Base-by-base conservation (phyloP, 2,888 invertebrate genomes). In the Sipunculus nudus region DNA sequence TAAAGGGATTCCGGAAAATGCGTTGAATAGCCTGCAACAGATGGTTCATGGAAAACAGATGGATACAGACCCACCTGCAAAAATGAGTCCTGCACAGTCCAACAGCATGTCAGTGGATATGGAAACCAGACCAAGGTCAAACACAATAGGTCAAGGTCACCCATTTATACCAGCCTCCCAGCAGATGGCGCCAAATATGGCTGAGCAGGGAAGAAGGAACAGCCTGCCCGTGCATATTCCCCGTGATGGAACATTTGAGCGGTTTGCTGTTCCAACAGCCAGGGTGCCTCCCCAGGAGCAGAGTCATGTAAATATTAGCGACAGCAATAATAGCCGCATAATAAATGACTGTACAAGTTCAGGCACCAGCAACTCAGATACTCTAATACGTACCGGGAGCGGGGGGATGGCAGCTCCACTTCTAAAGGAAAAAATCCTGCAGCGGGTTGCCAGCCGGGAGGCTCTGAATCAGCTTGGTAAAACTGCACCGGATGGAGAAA, bases 371-470 rank as follows among this genome's bases (percentile, higher is more conserved):
- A n/a, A n/a, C n/a, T n/a, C n/a, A n/a, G n/a, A n/a, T n/a, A n/a
- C n/a, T n/a, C n/a, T n/a, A n/a, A n/a, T n/a, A n/a, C n/a, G n/a
- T n/a, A n/a, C n/a, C n/a, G n/a, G n/a, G n/a, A n/a, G n/a, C n/a
- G n/a, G n/a, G n/a, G n/a, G n/a, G n/a, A n/a, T n/a, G n/a, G 68
- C 75, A 3, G 70, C 74, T 46, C 67, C 71, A 3, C 69, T 74
- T 41, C 67, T 78, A 21, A 77, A 77, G 53, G 77, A 78, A 53
- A 76, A 76, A 59, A 57, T 77, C 21, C 62, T 75, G 56, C 60
- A 72, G 29, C 75, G 73, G 57, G 74, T 70, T 56, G 73, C 74
- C 59, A 76, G 75, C 59, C 67, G 67, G 57, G 75, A 77, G 58
- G 75, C 75, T 47, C 63, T 76, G 19, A 63, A 56, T 53, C 73